Conservation (phyloP, 2,888 invertebrate genomes). For the Archips crataeganus region DNA sequence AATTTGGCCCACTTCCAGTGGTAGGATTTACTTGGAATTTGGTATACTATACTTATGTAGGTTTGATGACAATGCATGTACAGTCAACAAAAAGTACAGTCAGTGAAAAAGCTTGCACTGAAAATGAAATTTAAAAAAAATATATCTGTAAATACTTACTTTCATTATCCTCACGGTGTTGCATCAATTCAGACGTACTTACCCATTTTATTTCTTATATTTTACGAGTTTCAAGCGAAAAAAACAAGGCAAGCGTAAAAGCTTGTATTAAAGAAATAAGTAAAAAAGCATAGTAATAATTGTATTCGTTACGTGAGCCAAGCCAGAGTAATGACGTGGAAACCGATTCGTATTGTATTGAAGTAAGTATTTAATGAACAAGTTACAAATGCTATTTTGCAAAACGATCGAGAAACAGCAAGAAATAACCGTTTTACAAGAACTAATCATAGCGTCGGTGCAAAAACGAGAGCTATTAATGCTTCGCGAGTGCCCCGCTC, state of each 20-base stretch:
- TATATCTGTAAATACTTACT: no score
- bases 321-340: constrained; percentile 72
- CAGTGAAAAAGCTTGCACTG: no score
- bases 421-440: constrained; percentile 78
- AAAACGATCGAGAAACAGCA: constrained; percentile 74
- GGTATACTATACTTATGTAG: no score
- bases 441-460: constrained; percentile 77
- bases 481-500: constrained; percentile 62
- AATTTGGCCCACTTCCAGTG: no score
- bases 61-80: no score
- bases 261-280: no score
- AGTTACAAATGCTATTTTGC: constrained; percentile 70
- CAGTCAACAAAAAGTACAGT: no score
- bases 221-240: background rate
- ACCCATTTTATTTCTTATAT: constrained; percentile 4
- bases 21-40: no score
- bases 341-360: constrained; percentile 61
- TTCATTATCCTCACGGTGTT: background rate
- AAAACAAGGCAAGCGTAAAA: no score
- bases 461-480: constrained; percentile 77
- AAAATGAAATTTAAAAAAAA: no score
- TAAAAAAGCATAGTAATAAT: constrained; percentile 35
- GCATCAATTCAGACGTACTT: constrained; percentile 19
- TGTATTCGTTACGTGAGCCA: constrained; percentile 46
- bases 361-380: constrained; percentile 56